These are phyloP conservation scores for Ormyrus labotus DNA, from an alignment of 2,888 invertebrate species.

Conservation along the genomic window DNA sequence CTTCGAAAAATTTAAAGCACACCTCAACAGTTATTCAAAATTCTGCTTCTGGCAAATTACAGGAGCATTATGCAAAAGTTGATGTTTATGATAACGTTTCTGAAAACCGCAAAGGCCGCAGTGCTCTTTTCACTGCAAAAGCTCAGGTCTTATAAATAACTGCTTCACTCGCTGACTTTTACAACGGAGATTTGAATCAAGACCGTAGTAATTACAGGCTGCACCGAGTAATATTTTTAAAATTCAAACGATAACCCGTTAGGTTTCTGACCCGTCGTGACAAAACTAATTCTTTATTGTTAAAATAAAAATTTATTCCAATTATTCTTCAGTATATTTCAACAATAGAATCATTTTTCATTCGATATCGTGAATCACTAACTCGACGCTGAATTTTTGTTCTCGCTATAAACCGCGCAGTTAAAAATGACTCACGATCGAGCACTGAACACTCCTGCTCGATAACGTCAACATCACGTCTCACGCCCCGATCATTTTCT, in stretches of 20 bases:
- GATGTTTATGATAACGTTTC: slow-evolving; percentile 27
- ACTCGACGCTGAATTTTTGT: too few relatives aligned
- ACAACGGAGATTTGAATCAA: slow-evolving; percentile 55
- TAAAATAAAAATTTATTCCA: slow-evolving; percentile 5
- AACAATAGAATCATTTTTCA: too few relatives aligned
- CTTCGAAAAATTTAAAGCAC: slow-evolving; percentile 62
- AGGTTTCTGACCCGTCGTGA: slow-evolving; percentile 42
- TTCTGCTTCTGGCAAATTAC: slow-evolving; percentile 5
- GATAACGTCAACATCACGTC: too few relatives aligned
- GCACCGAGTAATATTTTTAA: slow-evolving; percentile 50
- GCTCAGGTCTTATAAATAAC: slow-evolving; percentile 37
- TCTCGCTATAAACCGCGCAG: too few relatives aligned
- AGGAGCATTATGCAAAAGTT: slow-evolving; percentile 24
- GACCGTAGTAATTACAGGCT: slow-evolving; percentile 50
- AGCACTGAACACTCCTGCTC: too few relatives aligned
- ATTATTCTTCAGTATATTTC: not conserved
- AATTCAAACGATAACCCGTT: slow-evolving; percentile 49
- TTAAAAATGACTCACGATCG: too few relatives aligned
- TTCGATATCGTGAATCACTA: too few relatives aligned
- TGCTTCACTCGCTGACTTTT: slow-evolving; percentile 45
- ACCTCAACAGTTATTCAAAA: slow-evolving; percentile 7
- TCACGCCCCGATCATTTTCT: too few relatives aligned
- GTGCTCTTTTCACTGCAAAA: slow-evolving; percentile 39
- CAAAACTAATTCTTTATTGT: slow-evolving; percentile 50
- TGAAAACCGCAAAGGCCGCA: slow-evolving; percentile 23